Evolutionary conservation across 2,888 invertebrate genomes (phyloP).

Genomic region (Steinernema carpocapsae): DNA sequence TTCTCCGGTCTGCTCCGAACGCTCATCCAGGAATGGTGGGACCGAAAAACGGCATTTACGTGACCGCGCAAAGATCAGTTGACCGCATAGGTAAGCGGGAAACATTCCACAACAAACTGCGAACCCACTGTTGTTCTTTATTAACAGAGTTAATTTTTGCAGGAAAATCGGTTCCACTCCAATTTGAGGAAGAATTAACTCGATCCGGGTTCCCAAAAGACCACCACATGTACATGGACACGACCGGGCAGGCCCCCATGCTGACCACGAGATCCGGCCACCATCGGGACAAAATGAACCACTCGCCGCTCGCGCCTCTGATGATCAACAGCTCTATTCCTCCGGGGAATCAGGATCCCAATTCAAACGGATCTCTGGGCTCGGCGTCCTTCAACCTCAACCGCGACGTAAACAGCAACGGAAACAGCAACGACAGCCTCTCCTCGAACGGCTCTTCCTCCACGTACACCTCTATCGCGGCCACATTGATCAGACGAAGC

Average conservation of each 20-base stretch:
- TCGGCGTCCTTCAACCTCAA: constrained; percentile 18
- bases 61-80: background rate
- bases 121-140: too few relatives aligned
- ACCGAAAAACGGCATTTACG: background rate
- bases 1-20: background rate
- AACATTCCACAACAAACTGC: too few relatives aligned
- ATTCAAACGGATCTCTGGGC: constrained; percentile 5
- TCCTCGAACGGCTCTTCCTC: constrained; percentile 29
- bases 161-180: constrained; percentile 10
- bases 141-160: too few relatives aligned
- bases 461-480: constrained; percentile 21
- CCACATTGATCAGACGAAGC: constrained; percentile 36
- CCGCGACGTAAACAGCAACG: constrained; percentile 7
- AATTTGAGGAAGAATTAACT: background rate
- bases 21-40: background rate
- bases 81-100: background rate
- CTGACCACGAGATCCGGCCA: constrained; percentile 42
- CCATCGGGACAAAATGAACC: constrained; percentile 15
- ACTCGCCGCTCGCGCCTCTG: constrained; percentile 20
- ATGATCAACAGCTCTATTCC: constrained; percentile 1
- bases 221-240: background rate
- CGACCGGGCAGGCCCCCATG: constrained; percentile 48
- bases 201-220: background rate
- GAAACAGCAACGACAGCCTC: constrained; percentile 29
- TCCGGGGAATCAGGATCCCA: background rate